Base-by-base conservation (phyloP, 2,113 vertebrate genomes). In the Montifringilla adamsi region DNA sequence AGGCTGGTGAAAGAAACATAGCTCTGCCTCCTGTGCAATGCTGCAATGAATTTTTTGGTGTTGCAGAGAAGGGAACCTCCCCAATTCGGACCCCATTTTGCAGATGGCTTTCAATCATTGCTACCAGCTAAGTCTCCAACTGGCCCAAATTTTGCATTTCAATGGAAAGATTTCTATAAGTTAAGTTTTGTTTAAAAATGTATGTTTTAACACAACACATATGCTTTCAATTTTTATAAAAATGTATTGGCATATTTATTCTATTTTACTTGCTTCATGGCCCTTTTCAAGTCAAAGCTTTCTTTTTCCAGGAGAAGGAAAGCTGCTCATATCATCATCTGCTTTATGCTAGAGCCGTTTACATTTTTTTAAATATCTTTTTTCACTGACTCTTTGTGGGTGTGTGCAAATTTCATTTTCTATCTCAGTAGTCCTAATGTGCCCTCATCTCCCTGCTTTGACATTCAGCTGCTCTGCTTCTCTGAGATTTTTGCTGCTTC, bases 141-240 rank as follows among this genome's bases (percentile, higher is more conserved):
- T 68, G 53, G 74, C 64, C 75, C 17, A 72, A 81, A 73, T 67
- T 69, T 86, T 84, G 60, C 46, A 11, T 63, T 78, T 80, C 47
- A 64, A 8, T 1, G 11, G 85, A 94, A 95, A 92, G 10, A 79
- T 87, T 35, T 22, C 72, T 58, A 46, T 87, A 95, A 89, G 43
- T 60, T 78, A 64, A 58, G 5, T 86, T 96, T 88, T 90, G 27
- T 79, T 96, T 80, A 58, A 96, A 96, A 89, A 82, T 41, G 7
- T 89, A 64, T 81, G 27, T 81, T 90, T 80, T 95, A 95, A 83
- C 41, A 49, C 56, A 81, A 82, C 41, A 94, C 96, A 97, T 81
- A 50, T 95, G 95, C 60, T 97, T 97, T 94, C 81, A 92, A 95
- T 95, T 96, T 94, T 95, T 95, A 68, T 92, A 95, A 96, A 96